Evolutionary conservation across 2,888 invertebrate species (phyloP).

Genomic region (Nomada ferruginata): DNA sequence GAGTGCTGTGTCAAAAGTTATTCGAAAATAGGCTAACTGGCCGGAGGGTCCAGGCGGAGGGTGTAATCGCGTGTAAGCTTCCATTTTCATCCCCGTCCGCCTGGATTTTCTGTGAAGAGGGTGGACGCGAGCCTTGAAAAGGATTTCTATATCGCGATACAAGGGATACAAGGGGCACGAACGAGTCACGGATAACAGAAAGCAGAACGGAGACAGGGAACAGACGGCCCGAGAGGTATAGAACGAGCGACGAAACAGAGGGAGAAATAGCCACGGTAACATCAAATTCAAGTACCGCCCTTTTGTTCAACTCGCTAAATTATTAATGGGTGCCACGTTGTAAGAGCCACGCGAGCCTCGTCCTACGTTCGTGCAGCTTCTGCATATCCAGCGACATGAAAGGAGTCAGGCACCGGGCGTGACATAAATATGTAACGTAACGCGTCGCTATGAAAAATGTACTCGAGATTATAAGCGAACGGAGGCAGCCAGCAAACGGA

Average conservation of each 20-base stretch:
- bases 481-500: slow-evolving; percentile 28
- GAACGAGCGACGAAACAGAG: slow-evolving; percentile 36
- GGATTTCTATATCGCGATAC: slow-evolving; percentile 69
- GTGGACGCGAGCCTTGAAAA: slow-evolving; percentile 52
- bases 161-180: slow-evolving; percentile 45
- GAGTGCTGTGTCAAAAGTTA: slow-evolving; percentile 68
- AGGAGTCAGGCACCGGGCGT: slow-evolving; percentile 72
- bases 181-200: slow-evolving; percentile 40
- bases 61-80: slow-evolving; percentile 70
- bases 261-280: slow-evolving; percentile 45
- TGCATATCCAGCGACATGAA: slow-evolving; percentile 69
- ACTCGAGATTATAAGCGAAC: slow-evolving; percentile 63
- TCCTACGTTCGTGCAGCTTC: slow-evolving; percentile 61
- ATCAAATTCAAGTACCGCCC: slow-evolving; percentile 73
- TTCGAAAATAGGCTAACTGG: slow-evolving; percentile 68
- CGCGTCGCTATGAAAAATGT: slow-evolving; percentile 70
- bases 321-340: slow-evolving; percentile 71
- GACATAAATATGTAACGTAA: slow-evolving; percentile 79
- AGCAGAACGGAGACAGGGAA: slow-evolving; percentile 26
- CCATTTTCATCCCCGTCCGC: slow-evolving; percentile 67
- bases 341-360: slow-evolving; percentile 63
- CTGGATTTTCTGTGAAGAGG: slow-evolving; percentile 57
- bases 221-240: slow-evolving; percentile 33
- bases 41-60: slow-evolving; percentile 55
- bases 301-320: slow-evolving; percentile 74